phyloP scores from a whole-genome alignment of 1,140 invertebrate genomes.

The Anastatus disparis region DNA sequence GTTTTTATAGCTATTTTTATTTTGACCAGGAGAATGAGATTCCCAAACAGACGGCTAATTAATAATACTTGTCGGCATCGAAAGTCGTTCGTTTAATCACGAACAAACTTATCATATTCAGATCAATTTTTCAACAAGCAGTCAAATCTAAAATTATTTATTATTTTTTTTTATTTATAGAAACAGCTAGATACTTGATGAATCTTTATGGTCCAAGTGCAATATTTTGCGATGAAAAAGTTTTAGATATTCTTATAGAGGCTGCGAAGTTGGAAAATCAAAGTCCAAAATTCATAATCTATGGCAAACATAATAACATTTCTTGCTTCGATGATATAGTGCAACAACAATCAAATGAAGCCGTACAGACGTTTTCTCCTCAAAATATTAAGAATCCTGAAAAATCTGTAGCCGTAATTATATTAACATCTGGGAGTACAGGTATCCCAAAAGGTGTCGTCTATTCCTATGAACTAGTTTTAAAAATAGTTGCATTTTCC shows the following conservation, averaged over 20 bases:
- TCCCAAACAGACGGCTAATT: too few relatives aligned
- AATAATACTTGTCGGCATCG: too few relatives aligned
- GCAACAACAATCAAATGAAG: background rate
- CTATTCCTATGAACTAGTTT: slow-evolving; percentile 36
- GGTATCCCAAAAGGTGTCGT: slow-evolving; percentile 48
- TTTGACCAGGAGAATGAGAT: too few relatives aligned
- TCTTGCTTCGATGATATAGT: slow-evolving; percentile 38
- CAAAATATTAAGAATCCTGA: slow-evolving; percentile 32
- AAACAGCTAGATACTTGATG: slow-evolving; percentile 40
- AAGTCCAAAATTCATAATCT: slow-evolving; percentile 46
- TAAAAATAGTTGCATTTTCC: background rate
- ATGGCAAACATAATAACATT: slow-evolving; percentile 40
- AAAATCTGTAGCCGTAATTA: slow-evolving; percentile 46
- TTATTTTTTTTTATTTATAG: too few relatives aligned
- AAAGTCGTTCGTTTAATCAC: too few relatives aligned
- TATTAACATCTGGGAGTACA: slow-evolving; percentile 53
- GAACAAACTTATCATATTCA: too few relatives aligned
- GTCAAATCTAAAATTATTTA: too few relatives aligned
- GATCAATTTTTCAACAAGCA: too few relatives aligned
- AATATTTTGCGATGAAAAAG: slow-evolving; percentile 49
- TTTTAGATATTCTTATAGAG: slow-evolving; percentile 38
- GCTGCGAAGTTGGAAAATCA: slow-evolving; percentile 35
- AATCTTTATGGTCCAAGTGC: slow-evolving; percentile 50
- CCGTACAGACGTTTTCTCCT: slow-evolving; percentile 32
- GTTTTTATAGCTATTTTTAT: too few relatives aligned